Conservation (phyloP, 2,797 vertebrate species). For the Myripristis jacobus region DNA sequence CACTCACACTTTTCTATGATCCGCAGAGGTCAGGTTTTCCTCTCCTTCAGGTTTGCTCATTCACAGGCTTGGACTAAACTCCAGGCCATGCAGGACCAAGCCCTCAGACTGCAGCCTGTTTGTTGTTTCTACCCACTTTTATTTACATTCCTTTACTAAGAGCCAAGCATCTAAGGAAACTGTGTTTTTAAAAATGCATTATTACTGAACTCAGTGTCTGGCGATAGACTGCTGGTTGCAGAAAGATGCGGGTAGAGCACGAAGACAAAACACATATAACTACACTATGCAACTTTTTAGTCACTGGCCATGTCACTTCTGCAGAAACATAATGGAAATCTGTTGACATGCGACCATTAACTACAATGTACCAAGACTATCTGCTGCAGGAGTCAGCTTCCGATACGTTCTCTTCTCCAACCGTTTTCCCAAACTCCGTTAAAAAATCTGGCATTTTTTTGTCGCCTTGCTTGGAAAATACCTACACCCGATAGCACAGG, state of each 20-base stretch:
- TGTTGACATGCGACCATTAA: not conserved
- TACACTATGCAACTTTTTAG: constrained; percentile 37
- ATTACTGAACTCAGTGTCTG: constrained; percentile 31
- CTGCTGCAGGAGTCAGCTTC: not conserved
- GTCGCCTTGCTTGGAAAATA: not conserved
- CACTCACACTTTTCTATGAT: not conserved
- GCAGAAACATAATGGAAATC: not conserved
- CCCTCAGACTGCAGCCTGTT: no score
- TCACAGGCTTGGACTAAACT: not conserved
- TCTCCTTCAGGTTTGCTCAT: not conserved
- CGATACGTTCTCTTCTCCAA: not conserved
- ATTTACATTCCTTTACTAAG: no score
- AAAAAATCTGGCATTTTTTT: not conserved
- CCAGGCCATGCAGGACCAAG: not conserved
- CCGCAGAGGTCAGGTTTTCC: not conserved
- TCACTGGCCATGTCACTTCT: not conserved
- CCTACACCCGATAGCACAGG: not conserved
- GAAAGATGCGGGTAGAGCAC: constrained; percentile 36
- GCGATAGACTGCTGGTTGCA: constrained; percentile 47
- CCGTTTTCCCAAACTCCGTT: constrained; percentile 22
- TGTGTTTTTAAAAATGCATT: not conserved
- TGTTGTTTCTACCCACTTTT: not conserved
- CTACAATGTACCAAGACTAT: not conserved
- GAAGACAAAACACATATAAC: constrained; percentile 33
- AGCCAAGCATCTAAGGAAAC: constrained; percentile 12